These are phyloP conservation scores for Chelmon rostratus DNA, from an alignment of 2,797 vertebrate species.

Conservation along the genomic window DNA sequence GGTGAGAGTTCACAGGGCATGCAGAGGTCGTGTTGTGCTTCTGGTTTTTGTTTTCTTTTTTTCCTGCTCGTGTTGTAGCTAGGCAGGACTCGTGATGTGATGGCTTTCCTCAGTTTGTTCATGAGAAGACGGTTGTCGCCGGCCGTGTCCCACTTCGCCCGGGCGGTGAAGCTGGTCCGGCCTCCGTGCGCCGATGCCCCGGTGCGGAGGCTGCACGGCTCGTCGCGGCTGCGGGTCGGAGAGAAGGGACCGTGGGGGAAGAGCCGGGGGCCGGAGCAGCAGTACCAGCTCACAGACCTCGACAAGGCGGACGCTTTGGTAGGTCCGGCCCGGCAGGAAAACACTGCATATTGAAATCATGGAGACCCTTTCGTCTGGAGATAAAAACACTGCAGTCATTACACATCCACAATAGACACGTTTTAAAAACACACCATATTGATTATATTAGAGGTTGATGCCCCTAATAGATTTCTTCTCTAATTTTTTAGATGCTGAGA, in stretches of 20 bases:
- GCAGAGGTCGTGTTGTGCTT: conserved; percentile 74
- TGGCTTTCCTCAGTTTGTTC: conserved; percentile 81
- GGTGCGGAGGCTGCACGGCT: conserved; percentile 67
- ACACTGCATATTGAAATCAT: rapidly evolving
- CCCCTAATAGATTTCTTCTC: background rate
- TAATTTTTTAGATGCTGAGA: conserved; percentile 83
- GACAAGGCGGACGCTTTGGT: conserved; percentile 93
- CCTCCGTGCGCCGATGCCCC: conserved; percentile 37
- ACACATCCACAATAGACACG: background rate
- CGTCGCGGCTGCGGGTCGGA: conserved; percentile 63
- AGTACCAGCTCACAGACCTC: conserved; percentile 86
- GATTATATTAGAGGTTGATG: background rate
- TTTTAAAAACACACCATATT: background rate
- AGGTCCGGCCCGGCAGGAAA: conserved; percentile 7
- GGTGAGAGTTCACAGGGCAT: conserved; percentile 74
- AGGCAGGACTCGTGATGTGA: conserved; percentile 61
- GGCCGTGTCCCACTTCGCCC: conserved; percentile 56
- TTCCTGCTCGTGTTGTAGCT: background rate
- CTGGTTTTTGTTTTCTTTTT: conserved; percentile 24
- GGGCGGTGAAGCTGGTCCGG: conserved; percentile 43
- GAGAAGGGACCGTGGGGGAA: conserved; percentile 81
- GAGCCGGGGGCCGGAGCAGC: conserved; percentile 75
- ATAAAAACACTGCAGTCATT: background rate
- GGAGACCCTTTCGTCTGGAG: background rate
- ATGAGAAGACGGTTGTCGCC: conserved; percentile 78